Evolutionary conservation across 2,888 invertebrate species (phyloP).

Genomic region (Altica lythri): DNA sequence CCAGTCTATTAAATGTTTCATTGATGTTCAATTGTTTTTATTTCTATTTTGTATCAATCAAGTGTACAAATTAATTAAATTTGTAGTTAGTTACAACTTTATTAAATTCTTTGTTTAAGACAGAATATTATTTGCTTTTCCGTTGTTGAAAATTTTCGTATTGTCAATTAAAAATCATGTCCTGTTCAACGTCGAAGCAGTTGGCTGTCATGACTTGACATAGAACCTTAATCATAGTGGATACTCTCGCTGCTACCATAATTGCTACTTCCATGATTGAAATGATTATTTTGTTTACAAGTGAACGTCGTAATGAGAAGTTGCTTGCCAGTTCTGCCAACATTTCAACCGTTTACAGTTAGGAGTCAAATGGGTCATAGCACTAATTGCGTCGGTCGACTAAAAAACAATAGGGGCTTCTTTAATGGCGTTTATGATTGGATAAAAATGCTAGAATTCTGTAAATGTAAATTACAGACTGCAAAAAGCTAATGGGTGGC

Average conservation of each 20-base stretch:
- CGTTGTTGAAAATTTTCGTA: too few species aligned
- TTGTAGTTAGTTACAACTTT: too few species aligned
- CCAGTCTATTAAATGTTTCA: too few species aligned
- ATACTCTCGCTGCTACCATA: slow-evolving; percentile 8
- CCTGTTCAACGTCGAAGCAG: slow-evolving; percentile 1
- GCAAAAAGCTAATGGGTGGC: too few species aligned
- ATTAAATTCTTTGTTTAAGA: too few species aligned
- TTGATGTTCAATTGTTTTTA: too few species aligned
- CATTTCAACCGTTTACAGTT: slow-evolving; percentile 19
- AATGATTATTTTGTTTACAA: slow-evolving; percentile 19
- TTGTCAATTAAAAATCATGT: slow-evolving; percentile 1
- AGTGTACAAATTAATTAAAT: too few species aligned
- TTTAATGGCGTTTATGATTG: too few species aligned
- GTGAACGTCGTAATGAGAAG: slow-evolving; percentile 10
- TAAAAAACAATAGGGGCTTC: neutral
- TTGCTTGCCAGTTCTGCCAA: slow-evolving; percentile 3
- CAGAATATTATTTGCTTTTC: too few species aligned
- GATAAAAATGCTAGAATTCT: too few species aligned
- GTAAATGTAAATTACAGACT: too few species aligned
- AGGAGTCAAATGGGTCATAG: slow-evolving; percentile 23
- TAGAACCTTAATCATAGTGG: slow-evolving; percentile 1
- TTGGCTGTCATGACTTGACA: neutral
- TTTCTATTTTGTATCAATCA: too few species aligned
- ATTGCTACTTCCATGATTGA: slow-evolving; percentile 10
- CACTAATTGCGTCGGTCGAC: neutral